phyloP scores from a whole-genome alignment of 2,113 vertebrate species.

The Smithornis capensis region DNA sequence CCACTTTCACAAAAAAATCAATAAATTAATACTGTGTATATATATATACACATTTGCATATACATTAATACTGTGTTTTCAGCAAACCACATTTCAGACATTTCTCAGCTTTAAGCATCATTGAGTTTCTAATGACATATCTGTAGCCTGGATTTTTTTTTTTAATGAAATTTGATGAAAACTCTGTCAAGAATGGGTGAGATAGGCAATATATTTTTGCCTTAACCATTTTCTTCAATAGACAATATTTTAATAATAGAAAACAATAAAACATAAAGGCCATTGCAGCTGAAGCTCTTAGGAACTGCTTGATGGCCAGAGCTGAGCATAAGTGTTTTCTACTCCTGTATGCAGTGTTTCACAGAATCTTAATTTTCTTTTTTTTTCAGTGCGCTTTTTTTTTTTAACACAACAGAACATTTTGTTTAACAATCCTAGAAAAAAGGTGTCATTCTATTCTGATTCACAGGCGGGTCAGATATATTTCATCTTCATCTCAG shows the following conservation, averaged over 20 bases:
- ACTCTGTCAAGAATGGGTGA: background rate
- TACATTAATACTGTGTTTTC: background rate
- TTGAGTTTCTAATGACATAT: background rate
- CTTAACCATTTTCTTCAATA: background rate
- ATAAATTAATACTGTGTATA: background rate
- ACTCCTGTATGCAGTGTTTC: background rate
- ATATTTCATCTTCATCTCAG: background rate
- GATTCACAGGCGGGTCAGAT: background rate
- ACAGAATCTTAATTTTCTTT: background rate
- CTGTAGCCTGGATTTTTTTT: background rate
- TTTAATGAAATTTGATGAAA: background rate
- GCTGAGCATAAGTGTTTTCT: background rate
- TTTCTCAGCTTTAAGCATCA: background rate
- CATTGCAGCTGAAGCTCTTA: background rate
- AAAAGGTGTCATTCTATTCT: background rate
- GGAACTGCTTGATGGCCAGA: background rate
- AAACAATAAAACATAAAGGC: background rate
- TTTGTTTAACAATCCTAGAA: background rate
- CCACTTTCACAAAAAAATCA: background rate
- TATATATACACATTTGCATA: background rate
- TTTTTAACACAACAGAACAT: background rate
- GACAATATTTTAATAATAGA: constrained; percentile 8
- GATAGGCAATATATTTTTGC: background rate
- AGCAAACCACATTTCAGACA: background rate
- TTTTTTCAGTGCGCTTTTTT: background rate